Evolutionary conservation across 2,113 vertebrate genomes (phyloP).

Genomic region (Baryphthengus martii): DNA sequence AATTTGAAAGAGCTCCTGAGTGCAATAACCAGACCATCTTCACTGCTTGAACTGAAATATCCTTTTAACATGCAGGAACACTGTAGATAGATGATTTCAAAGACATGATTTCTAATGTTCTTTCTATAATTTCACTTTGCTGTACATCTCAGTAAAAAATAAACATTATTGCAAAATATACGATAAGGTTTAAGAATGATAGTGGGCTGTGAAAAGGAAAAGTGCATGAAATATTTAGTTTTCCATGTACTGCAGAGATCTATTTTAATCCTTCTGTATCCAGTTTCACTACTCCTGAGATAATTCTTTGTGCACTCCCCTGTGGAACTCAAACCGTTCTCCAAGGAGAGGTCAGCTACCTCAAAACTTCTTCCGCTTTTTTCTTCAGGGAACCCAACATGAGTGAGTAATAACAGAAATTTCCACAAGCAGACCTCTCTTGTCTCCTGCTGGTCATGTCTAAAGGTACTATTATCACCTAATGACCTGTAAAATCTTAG

Average conservation of each 20-base stretch:
- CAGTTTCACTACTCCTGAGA: neutral
- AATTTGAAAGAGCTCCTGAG: neutral
- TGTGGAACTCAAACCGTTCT: neutral
- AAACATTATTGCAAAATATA: neutral
- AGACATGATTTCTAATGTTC: neutral
- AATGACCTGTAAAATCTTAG: constrained; percentile 24
- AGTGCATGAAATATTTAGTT: neutral
- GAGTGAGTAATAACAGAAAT: constrained; percentile 9
- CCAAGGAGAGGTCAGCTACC: constrained; percentile 14
- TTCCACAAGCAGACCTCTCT: neutral
- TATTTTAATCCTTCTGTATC: neutral
- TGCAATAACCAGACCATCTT: neutral
- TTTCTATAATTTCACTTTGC: neutral
- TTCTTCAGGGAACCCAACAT: neutral
- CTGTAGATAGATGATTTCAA: neutral
- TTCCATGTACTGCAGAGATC: neutral
- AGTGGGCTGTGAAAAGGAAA: neutral
- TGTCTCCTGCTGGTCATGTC: constrained; percentile 9
- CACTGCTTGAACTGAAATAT: neutral
- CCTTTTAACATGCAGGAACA: neutral
- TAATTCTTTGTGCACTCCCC: neutral
- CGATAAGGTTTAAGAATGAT: neutral
- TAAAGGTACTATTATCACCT: constrained; percentile 6
- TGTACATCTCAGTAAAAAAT: neutral
- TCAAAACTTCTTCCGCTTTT: neutral